Percentiles rank a stretch among this genome's conserved stretches.
These are phyloP conservation scores for Suncus etruscus DNA, from an alignment of 2,113 vertebrate genomes.

Conservation along the genomic window DNA sequence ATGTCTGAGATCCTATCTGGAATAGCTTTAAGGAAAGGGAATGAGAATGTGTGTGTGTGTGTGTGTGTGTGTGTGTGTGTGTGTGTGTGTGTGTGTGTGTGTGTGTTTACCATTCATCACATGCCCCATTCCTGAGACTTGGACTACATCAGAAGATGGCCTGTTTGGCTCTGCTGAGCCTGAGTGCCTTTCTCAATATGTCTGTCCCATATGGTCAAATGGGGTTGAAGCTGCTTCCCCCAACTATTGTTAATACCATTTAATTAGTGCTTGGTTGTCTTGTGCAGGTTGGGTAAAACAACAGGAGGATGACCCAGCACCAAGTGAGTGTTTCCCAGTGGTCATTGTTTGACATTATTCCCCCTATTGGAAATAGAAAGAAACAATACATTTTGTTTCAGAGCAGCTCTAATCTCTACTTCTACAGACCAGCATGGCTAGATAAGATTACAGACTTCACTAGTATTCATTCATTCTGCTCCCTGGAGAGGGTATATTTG, in stretches of 20 bases:
- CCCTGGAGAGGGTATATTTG: slow-evolving; percentile 78
- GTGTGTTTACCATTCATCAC: too few relatives aligned
- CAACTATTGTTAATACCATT: slow-evolving; percentile 73
- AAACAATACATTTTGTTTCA: slow-evolving; percentile 79
- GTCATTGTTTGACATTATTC: neutral
- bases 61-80: neutral
- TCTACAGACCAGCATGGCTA: slow-evolving; percentile 84
- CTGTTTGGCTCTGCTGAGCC: slow-evolving; percentile 36
- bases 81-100: too few relatives aligned
- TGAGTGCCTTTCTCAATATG: slow-evolving; percentile 67
- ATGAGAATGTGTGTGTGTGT: neutral
- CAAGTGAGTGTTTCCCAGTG: neutral
- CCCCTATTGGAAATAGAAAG: slow-evolving; percentile 36
- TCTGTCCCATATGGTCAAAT: slow-evolving; percentile 78
- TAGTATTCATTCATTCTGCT: slow-evolving; percentile 77
- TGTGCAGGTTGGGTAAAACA: neutral
- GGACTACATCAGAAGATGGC: slow-evolving; percentile 66
- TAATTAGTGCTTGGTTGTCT: slow-evolving; percentile 41
- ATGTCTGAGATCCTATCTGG: slow-evolving; percentile 57
- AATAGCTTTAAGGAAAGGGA: slow-evolving; percentile 17
- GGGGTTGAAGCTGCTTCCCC: slow-evolving; percentile 73
- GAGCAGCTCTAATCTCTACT: slow-evolving; percentile 82
- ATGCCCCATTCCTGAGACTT: slow-evolving; percentile 37
- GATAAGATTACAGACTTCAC: slow-evolving; percentile 84
- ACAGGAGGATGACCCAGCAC: neutral